Evolutionary conservation across 2,888 invertebrate genomes (phyloP), one percentile per base, ranked within the genome.

Genomic region (Linnaemya tessellans): DNA sequence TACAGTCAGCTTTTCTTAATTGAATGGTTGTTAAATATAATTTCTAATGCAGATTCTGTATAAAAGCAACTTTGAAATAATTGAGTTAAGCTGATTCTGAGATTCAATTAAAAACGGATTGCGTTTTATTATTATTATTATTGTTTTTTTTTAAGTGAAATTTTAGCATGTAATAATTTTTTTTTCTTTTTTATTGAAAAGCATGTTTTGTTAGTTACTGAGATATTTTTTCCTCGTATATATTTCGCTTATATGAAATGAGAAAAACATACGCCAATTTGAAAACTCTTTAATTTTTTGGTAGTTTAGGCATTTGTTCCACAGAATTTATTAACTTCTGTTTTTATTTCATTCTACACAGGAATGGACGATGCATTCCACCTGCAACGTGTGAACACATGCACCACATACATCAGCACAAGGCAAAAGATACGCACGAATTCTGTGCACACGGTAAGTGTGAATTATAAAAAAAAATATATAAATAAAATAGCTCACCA

Each of bases 341-440:
- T 70, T 74, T 67, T 22, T 35, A 49, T 0, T 71, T 58, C 71
- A 18, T 46, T 86, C 81, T 1, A 20, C 88, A 87, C 86, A 91
- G 93, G 93, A 89, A 92, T 91, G 88, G 93, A 92, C 87, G 94
- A 94, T 89, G 93, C 94, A 87, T 94, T 94, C 82, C 92, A 93
- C 84, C 92, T 95, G 25, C 94, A 94, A 87, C 93, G 95, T 86
- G 94, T 94, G 89, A 95, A 95, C 92, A 95, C 95, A 20, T 94
- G 94, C 91, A 95, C 94, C 80, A 94, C 95, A 3, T 95, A 94
- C 92, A 93, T 95, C 88, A 94, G 94, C 90, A 93, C 94, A 88
- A 93, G 94, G 77, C 92, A 94, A 90, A 93, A 93, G 88, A 89
- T 91, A 46, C 91, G 91, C 87, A 88, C 89, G 88, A 91, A 89